These are phyloP conservation scores for Hofmannophila pseudospretella DNA, from an alignment of 2,888 invertebrate genomes.

Conservation along the genomic window DNA sequence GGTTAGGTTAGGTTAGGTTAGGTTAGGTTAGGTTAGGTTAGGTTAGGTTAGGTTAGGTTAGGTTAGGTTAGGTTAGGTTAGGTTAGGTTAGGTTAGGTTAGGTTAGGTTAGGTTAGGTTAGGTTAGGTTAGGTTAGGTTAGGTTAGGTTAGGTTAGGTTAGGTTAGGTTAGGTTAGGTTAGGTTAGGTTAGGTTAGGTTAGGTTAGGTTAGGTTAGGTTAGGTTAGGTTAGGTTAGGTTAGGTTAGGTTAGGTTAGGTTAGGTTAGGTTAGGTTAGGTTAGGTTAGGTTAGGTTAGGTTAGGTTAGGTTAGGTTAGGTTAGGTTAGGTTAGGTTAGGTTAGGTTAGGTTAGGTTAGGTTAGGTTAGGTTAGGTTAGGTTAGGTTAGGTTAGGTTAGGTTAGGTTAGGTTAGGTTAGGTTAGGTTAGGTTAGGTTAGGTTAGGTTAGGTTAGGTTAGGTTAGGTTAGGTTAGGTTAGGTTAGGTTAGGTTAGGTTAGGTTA, in stretches of 20 bases:
- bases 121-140: constrained; percentile 16
- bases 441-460: constrained; percentile 16
- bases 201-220: constrained; percentile 17
- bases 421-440: constrained; percentile 17
- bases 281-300: constrained; percentile 15
- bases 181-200: constrained; percentile 17
- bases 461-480: constrained; percentile 18
- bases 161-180: constrained; percentile 17
- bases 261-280: constrained; percentile 13
- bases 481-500: constrained; percentile 18
- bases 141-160: constrained; percentile 19
- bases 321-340: constrained; percentile 13
- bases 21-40: constrained; percentile 17
- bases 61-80: constrained; percentile 18
- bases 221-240: constrained; percentile 17
- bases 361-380: constrained; percentile 16
- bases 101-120: constrained; percentile 15
- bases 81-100: too few species aligned
- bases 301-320: constrained; percentile 13
- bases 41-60: constrained; percentile 17
- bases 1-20: constrained; percentile 17
- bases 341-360: constrained; percentile 15
- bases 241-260: constrained; percentile 17
- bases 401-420: constrained; percentile 18
- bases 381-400: constrained; percentile 15